phyloP scores from a whole-genome alignment of 1,140 invertebrate species.

The Eumeta japonica region DNA sequence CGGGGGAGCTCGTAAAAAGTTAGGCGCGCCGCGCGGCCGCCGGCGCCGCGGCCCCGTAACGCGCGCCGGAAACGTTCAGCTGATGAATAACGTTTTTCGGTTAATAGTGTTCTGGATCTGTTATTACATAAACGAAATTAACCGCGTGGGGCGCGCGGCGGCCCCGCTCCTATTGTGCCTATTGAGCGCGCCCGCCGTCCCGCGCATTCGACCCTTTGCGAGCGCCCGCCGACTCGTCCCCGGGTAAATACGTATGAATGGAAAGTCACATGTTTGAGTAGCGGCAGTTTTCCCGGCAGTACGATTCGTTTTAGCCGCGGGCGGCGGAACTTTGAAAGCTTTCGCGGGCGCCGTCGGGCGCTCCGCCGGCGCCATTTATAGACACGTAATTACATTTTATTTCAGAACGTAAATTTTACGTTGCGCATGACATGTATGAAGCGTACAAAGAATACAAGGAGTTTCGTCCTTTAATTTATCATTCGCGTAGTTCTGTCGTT shows the following conservation, averaged over 20 bases:
- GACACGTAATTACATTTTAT: too few species aligned
- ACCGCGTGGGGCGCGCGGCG: too few species aligned
- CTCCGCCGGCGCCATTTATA: too few species aligned
- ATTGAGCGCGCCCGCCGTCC: too few species aligned
- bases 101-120: neutral
- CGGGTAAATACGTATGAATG: too few species aligned
- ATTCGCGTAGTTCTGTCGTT: too few species aligned
- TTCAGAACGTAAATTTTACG: constrained; percentile 24
- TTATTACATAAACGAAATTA: too few species aligned
- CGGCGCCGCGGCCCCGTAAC: neutral
- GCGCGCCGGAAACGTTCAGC: neutral
- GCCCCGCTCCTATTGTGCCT: too few species aligned
- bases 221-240: too few species aligned
- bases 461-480: too few species aligned
- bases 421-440: constrained; percentile 29
- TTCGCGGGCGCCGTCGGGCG: neutral
- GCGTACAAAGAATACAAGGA: too few species aligned
- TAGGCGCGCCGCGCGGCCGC: neutral
- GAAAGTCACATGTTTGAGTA: neutral
- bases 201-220: too few species aligned
- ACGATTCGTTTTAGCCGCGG: neutral
- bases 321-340: neutral
- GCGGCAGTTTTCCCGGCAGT: neutral
- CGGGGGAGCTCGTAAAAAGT: neutral
- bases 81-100: neutral